phyloP scores from a whole-genome alignment of 2,113 vertebrate species.

The Phalacrocorax brasilianus region DNA sequence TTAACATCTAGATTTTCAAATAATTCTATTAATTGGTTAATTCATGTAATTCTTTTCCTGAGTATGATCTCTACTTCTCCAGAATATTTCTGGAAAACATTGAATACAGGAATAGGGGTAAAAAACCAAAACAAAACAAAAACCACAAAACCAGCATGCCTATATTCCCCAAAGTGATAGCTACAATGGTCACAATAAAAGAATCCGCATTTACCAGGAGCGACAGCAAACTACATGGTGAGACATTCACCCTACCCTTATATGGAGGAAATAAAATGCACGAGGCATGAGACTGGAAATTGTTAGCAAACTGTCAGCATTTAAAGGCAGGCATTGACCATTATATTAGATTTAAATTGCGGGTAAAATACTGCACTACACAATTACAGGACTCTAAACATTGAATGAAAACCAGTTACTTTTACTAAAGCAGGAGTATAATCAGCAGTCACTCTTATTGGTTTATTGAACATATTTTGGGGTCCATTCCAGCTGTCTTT shows the following conservation, averaged over 20 bases:
- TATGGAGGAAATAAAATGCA: constrained; percentile 13
- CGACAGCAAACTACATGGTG: background rate
- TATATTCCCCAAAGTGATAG: background rate
- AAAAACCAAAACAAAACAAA: background rate
- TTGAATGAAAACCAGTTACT: constrained; percentile 55
- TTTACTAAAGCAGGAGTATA: constrained; percentile 46
- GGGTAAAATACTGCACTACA: background rate
- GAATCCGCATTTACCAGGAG: background rate
- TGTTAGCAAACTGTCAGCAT: constrained; percentile 43
- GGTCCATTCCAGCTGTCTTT: constrained; percentile 54
- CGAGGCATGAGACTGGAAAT: constrained; percentile 13
- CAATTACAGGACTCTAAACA: constrained; percentile 51
- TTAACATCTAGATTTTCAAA: background rate
- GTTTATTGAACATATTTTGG: constrained; percentile 61
- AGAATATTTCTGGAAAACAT: background rate
- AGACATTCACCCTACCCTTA: background rate
- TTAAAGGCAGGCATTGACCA: constrained; percentile 48
- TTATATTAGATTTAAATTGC: constrained; percentile 45
- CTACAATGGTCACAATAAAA: background rate
- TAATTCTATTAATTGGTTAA: background rate
- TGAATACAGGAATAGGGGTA: background rate
- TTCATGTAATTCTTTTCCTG: background rate
- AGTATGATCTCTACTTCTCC: background rate
- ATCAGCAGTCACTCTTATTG: constrained; percentile 57
- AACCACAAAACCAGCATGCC: background rate